A percentile compares a stretch with the other conserved stretches of the same genome.
These are phyloP conservation scores for Barnardius zonarius DNA, from an alignment of 2,113 vertebrate genomes.

Conservation along the genomic window DNA sequence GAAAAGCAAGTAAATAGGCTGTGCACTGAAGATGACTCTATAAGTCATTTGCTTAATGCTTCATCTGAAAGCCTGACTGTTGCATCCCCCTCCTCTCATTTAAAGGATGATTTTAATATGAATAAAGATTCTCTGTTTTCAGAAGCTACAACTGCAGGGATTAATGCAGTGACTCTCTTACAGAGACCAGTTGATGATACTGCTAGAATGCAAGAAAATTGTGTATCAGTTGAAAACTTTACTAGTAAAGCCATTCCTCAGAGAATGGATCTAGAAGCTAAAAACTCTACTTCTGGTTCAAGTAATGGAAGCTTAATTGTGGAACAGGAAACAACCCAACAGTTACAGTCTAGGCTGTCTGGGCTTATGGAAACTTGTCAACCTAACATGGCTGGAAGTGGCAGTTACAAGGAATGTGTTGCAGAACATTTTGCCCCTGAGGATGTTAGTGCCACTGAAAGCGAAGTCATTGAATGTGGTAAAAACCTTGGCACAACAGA, in stretches of 20 bases:
- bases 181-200: slow-evolving; percentile 54
- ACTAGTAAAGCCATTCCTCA: slow-evolving; percentile 58
- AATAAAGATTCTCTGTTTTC: slow-evolving; percentile 48
- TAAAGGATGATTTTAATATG: slow-evolving; percentile 66
- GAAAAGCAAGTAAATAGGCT: slow-evolving; percentile 68
- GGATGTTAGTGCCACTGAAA: slow-evolving; percentile 49
- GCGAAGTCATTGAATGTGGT: slow-evolving; percentile 42
- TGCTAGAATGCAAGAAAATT: slow-evolving; percentile 61
- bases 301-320: slow-evolving; percentile 16
- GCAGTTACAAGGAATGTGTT: slow-evolving; percentile 51
- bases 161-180: slow-evolving; percentile 64
- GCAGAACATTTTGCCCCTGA: slow-evolving; percentile 49
- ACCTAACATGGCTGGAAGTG: slow-evolving; percentile 39
- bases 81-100: slow-evolving; percentile 54
- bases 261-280: slow-evolving; percentile 47
- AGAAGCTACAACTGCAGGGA: slow-evolving; percentile 52
- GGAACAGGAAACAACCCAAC: slow-evolving; percentile 51
- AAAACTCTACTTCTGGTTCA: slow-evolving; percentile 45
- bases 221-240: slow-evolving; percentile 36
- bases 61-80: slow-evolving; percentile 55
- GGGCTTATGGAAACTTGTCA: slow-evolving; percentile 43
- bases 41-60: slow-evolving; percentile 52
- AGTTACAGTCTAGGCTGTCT: slow-evolving; percentile 45
- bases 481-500: slow-evolving; percentile 45
- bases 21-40: slow-evolving; percentile 55